Base-by-base conservation (phyloP, 2,888 invertebrate genomes). In the Corythucha ciliata region DNA sequence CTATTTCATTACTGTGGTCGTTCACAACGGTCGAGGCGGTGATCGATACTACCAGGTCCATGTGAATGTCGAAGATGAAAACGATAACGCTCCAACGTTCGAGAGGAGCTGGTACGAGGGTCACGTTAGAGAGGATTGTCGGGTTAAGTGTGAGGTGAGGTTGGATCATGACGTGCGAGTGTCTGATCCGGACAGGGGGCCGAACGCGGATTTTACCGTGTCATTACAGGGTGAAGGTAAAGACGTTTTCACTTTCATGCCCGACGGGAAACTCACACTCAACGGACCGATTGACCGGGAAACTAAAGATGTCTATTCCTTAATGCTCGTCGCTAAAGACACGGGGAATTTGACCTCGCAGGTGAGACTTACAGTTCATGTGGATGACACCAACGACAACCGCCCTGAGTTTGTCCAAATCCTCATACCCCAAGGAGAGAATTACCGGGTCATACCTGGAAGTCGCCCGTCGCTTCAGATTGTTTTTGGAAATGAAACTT, bases 81-180 rank as follows among this genome's bases (percentile, higher is more conserved):
- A 91, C 63, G 90, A 90, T 63, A 89, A 89, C 63, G 76, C 87
- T 3, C 92, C 93, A 0, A 68, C 77, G 52, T 92, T 93, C 66
- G 80, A 81, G 58, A 69, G 76, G 10, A 64, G 74, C 1, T 66
- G 72, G 1, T 92, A 89, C 65, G 82, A 85, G 61, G 87, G 88
- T 1, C 73, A 75, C 54, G 80, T 93, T 14, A 69, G 72, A 36
- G 92, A 93, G 70, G 89, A 92, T 66, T 79, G 84, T 25, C 70
- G 71, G 8, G 70, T 73, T 32, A 80, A 80, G 6, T 80, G 81
- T 0, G 80, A 82, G 66, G 78, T 89, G 1, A 75, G 76, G 57
- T 70, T 86, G 66, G 76, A 78, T 53, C 75, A 77, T 59, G 77
- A 75, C 34, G 77, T 90, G 8, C 75, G 73, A 55, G 85, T 83